These are phyloP conservation scores for Pseudorasbora parva DNA, from an alignment of 2,113 vertebrate genomes.

Conservation along the genomic window DNA sequence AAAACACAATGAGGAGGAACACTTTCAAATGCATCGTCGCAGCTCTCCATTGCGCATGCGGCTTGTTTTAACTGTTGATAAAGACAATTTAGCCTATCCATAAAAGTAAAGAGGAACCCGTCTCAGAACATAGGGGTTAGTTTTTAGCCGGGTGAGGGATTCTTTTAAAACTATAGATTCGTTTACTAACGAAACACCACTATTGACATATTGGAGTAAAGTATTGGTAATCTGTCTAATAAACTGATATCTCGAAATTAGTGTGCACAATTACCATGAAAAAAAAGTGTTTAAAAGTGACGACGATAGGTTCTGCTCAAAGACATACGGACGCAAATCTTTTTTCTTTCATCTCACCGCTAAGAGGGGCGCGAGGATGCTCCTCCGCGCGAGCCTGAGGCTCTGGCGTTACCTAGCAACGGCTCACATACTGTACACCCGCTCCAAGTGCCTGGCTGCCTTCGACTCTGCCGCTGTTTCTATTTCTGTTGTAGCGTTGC, in stretches of 20 bases:
- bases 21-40: too few relatives aligned
- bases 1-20: neutral
- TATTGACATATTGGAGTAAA: neutral
- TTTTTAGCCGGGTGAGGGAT: too few relatives aligned
- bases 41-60: too few relatives aligned
- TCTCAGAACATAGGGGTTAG: too few relatives aligned
- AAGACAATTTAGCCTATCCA: too few relatives aligned
- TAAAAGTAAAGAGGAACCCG: too few relatives aligned
- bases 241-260: neutral
- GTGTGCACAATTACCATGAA: neutral
- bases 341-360: slow-evolving; percentile 23
- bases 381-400: slow-evolving; percentile 38
- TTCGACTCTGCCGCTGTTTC: slow-evolving; percentile 47
- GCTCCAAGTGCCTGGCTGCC: slow-evolving; percentile 25
- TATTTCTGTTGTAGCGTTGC: slow-evolving; percentile 53
- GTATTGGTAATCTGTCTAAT: neutral
- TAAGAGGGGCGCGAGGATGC: slow-evolving; percentile 30
- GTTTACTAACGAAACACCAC: neutral
- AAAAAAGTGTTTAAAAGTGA: neutral
- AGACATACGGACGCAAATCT: slow-evolving; percentile 38
- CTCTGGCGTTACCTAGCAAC: slow-evolving; percentile 61
- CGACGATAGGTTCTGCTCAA: slow-evolving; percentile 14
- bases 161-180: neutral
- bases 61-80: too few relatives aligned
- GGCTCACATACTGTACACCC: slow-evolving; percentile 42